Evolutionary conservation across 2,797 vertebrate genomes (phyloP).

Genomic region (Podarcis siculus): DNA sequence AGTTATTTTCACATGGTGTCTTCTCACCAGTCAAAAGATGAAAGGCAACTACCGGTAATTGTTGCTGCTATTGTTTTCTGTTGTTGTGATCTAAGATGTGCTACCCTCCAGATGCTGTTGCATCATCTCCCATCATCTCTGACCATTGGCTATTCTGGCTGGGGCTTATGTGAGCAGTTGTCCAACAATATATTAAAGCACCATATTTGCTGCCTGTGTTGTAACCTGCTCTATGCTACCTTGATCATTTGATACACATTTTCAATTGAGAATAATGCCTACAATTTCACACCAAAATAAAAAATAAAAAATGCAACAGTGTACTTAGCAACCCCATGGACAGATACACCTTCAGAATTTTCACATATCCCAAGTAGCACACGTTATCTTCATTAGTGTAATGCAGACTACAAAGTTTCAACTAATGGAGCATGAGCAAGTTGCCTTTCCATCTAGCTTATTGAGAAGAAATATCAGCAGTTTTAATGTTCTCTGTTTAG

Average conservation of each 20-base stretch:
- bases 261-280: not conserved
- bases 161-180: too few relatives aligned
- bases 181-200: too few relatives aligned
- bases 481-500: conserved; percentile 1
- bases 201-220: too few relatives aligned
- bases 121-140: too few relatives aligned
- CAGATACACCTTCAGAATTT: not conserved
- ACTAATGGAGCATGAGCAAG: not conserved
- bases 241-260: not conserved
- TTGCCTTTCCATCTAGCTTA: not conserved
- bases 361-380: not conserved
- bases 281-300: not conserved
- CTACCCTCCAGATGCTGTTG: too few relatives aligned
- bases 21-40: not conserved
- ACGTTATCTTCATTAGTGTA: not conserved
- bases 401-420: not conserved
- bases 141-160: too few relatives aligned
- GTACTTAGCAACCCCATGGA: too few relatives aligned
- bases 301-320: not conserved
- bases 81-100: not conserved
- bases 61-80: not conserved
- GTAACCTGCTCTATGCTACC: too few relatives aligned
- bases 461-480: not conserved
- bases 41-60: not conserved
- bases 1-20: not conserved